A percentile compares a stretch with the other conserved stretches of the same genome.
Conservation (phyloP, 2,888 invertebrate genomes). For the Cactoblastis cactorum region DNA sequence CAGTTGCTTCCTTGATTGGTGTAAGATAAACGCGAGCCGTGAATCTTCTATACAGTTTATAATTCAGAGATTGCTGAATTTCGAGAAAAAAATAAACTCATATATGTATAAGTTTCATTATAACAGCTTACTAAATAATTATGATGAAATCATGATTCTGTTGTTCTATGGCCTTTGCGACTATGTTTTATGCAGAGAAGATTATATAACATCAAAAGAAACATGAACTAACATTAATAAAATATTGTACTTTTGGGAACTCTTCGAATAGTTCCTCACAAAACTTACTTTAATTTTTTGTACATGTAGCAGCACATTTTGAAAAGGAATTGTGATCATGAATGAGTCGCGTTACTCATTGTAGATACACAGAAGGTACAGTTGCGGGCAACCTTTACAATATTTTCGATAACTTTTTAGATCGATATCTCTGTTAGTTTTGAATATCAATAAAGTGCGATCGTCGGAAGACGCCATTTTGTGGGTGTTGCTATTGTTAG, state of each 20-base stretch:
- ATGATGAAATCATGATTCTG: no score
- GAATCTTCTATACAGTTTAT: no score
- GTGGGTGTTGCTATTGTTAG: slow-evolving; percentile 11
- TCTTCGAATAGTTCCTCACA: not conserved
- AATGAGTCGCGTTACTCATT: not conserved
- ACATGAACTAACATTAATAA: no score
- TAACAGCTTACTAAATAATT: no score
- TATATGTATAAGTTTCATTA: no score
- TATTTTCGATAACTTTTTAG: slow-evolving; percentile 6
- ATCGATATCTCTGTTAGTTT: slow-evolving; percentile 3
- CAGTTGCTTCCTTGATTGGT: no score
- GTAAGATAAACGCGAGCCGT: no score
- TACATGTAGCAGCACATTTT: not conserved
- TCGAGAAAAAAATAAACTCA: no score
- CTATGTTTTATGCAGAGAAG: no score
- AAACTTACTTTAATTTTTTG: not conserved
- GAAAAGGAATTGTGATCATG: not conserved
- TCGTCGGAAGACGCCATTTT: slow-evolving; percentile 8
- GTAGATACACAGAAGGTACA: not conserved
- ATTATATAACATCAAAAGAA: no score
- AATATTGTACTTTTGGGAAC: not conserved
- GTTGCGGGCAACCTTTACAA: slow-evolving; percentile 1
- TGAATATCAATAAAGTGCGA: slow-evolving; percentile 1
- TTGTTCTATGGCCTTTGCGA: no score
- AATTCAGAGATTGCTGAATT: no score